Evolutionary conservation across 2,797 vertebrate species (phyloP).

Genomic region (Myiotriccus ornatus): DNA sequence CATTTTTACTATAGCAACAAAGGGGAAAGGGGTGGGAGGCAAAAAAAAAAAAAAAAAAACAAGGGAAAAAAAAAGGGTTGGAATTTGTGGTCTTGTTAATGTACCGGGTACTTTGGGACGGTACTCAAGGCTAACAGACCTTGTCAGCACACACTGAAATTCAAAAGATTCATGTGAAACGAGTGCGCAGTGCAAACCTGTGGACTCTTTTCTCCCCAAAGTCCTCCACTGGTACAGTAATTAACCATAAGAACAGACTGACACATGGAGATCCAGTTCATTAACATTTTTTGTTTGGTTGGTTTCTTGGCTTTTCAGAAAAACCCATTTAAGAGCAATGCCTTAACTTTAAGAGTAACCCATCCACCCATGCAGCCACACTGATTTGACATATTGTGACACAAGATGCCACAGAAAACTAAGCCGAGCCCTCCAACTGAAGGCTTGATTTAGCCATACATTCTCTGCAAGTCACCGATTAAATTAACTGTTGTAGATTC

Average conservation of each 20-base stretch:
- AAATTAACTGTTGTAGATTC: constrained; percentile 43
- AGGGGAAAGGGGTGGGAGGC: constrained; percentile 40
- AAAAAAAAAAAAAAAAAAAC: not conserved
- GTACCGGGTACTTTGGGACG: not conserved
- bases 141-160: not conserved
- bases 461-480: constrained; percentile 39
- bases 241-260: not conserved
- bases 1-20: constrained; percentile 67
- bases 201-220: not conserved
- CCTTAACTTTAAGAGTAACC: constrained; percentile 28
- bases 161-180: not conserved
- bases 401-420: constrained; percentile 52
- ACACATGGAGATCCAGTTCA: constrained; percentile 18
- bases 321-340: not conserved
- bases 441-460: constrained; percentile 55
- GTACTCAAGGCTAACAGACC: not conserved
- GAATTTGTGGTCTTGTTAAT: not conserved
- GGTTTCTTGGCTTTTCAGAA: constrained; percentile 24
- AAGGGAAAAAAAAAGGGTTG: not conserved
- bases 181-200: not conserved
- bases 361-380: not conserved
- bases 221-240: not conserved
- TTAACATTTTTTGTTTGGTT: constrained; percentile 5
- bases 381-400: constrained; percentile 61
- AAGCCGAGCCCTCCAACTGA: constrained; percentile 5